A percentile compares a stretch with the other conserved stretches of the same genome.
These are phyloP conservation scores for Nipponia nippon DNA, from an alignment of 2,113 vertebrate genomes.

Conservation along the genomic window DNA sequence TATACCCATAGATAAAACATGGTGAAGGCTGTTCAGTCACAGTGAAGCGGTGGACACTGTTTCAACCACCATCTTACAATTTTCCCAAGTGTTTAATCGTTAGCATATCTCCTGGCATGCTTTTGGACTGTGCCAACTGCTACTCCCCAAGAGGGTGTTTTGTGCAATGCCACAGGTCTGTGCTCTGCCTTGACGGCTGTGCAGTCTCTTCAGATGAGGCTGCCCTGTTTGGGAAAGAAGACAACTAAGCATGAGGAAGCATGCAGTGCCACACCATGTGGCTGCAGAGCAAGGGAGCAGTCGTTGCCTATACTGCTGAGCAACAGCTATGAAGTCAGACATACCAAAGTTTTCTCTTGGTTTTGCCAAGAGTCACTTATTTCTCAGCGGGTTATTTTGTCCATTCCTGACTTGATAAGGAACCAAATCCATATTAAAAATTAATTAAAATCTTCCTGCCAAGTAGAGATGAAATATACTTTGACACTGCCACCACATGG, in stretches of 20 bases:
- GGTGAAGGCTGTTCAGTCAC: neutral
- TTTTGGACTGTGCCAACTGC: neutral
- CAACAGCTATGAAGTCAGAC: neutral
- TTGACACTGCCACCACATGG: slow-evolving; percentile 7
- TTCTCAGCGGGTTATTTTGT: neutral
- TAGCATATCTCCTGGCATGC: neutral
- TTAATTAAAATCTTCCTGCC: neutral
- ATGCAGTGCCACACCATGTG: fast-evolving
- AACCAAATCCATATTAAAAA: neutral
- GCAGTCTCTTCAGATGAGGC: neutral
- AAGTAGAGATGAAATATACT: neutral
- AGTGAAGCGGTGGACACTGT: neutral
- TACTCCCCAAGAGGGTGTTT: neutral
- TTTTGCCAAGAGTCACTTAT: neutral
- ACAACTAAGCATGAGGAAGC: neutral
- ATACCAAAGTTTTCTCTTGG: neutral
- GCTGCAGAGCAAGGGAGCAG: neutral
- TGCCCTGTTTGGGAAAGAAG: neutral
- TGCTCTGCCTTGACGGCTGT: neutral
- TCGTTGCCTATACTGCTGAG: neutral
- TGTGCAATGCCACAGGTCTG: neutral
- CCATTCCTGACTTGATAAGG: neutral
- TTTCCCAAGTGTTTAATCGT: neutral
- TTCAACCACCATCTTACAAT: neutral
- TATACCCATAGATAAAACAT: neutral